phyloP scores from a whole-genome alignment of 1,140 invertebrate genomes.

The Lepidurus packardi region DNA sequence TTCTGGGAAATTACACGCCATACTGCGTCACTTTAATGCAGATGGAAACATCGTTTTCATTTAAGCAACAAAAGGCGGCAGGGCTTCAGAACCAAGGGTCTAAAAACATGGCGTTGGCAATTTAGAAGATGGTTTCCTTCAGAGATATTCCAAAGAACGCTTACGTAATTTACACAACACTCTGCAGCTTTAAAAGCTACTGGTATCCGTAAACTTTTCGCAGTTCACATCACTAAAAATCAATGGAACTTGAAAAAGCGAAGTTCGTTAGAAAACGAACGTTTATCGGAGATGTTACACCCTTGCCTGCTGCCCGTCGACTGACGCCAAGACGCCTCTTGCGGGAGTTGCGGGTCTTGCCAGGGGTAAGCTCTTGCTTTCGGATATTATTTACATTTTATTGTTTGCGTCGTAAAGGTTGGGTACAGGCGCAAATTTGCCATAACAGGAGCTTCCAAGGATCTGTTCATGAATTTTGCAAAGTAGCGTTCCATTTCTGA shows the following conservation, averaged over 20 bases:
- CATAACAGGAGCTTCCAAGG: too few species aligned
- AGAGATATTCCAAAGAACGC: background rate
- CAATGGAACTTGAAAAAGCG: background rate
- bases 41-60: background rate
- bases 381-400: too few species aligned
- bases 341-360: background rate
- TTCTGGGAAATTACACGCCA: background rate
- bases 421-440: too few species aligned
- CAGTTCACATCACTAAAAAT: background rate
- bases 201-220: background rate
- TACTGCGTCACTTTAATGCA: background rate
- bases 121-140: background rate
- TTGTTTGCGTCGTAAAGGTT: too few species aligned
- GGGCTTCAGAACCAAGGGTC: background rate
- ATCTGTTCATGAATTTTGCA: too few species aligned
- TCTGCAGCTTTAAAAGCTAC: background rate
- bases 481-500: too few species aligned
- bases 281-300: background rate
- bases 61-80: background rate
- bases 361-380: too few species aligned
- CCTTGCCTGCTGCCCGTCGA: background rate
- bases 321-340: slow-evolving; percentile 17
- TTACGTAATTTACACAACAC: background rate
- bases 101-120: background rate
- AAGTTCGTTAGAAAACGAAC: background rate